Percentiles rank a stretch among this genome's conserved stretches.
phyloP scores from a whole-genome alignment of 2,888 invertebrate genomes.

The Schizotus pectinicornis region DNA sequence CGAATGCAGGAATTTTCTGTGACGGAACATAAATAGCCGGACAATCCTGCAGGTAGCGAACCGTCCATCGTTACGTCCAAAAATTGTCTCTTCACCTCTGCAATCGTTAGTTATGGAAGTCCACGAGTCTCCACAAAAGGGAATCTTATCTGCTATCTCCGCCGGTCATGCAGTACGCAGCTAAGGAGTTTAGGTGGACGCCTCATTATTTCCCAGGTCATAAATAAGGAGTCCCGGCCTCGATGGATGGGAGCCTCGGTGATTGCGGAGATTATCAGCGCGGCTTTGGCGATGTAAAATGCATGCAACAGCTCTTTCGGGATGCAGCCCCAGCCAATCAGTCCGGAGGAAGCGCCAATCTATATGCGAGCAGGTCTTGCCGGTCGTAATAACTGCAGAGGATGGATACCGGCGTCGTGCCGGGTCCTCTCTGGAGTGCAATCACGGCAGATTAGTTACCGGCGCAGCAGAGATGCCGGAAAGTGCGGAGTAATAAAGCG shows the following conservation, averaged over 20 bases:
- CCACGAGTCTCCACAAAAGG: too few species aligned
- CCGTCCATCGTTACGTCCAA: too few species aligned
- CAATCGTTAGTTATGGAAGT: too few species aligned
- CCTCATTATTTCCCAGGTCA: background rate
- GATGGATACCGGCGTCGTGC: conserved; percentile 36
- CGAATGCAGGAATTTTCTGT: conserved; percentile 15
- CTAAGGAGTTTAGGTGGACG: too few species aligned
- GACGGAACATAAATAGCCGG: background rate
- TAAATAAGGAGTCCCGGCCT: conserved; percentile 1
- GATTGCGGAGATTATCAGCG: conserved; percentile 11
- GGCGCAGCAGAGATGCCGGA: conserved; percentile 42
- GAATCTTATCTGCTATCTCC: too few species aligned
- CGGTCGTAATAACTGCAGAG: conserved; percentile 46
- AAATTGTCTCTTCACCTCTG: too few species aligned
- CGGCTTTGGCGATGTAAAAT: conserved; percentile 25
- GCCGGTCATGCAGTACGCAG: too few species aligned
- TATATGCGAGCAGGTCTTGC: conserved; percentile 43
- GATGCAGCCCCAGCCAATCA: conserved; percentile 41
- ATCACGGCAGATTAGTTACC: conserved; percentile 50
- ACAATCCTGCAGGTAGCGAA: too few species aligned
- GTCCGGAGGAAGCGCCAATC: conserved; percentile 44
- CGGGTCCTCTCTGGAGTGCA: conserved; percentile 45
- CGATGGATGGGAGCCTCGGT: conserved; percentile 1
- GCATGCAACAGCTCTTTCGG: conserved; percentile 34
- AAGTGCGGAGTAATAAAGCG: conserved; percentile 34